Conservation (phyloP, 1,140 invertebrate genomes). For the Sycophila sp. region DNA sequence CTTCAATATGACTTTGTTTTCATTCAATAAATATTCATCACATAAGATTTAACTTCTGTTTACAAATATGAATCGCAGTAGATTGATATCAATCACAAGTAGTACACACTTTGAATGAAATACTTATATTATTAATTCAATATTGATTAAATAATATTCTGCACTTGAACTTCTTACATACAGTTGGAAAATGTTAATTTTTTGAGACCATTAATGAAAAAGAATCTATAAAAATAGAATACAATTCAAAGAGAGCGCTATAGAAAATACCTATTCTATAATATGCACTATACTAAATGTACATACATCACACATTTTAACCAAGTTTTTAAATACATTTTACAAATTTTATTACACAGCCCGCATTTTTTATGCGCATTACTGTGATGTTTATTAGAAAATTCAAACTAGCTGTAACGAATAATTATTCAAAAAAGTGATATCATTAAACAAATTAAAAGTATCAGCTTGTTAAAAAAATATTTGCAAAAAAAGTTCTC, state of each 20-base stretch:
- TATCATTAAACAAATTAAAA: constrained; percentile 5
- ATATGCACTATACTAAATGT: neutral
- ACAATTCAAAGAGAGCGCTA: constrained; percentile 32
- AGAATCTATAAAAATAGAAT: constrained; percentile 38
- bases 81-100: constrained; percentile 12
- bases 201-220: constrained; percentile 22
- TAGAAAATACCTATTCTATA: neutral
- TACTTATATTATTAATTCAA: too few relatives aligned
- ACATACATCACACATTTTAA: constrained; percentile 25
- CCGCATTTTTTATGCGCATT: neutral
- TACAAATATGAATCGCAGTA: neutral
- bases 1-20: constrained; percentile 25
- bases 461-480: constrained; percentile 16
- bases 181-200: neutral
- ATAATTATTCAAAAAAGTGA: constrained; percentile 11
- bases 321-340: constrained; percentile 17
- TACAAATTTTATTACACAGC: constrained; percentile 12
- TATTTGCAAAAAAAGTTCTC: constrained; percentile 3
- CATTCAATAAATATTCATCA: constrained; percentile 25
- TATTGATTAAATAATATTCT: constrained; percentile 12
- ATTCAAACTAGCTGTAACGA: constrained; percentile 13
- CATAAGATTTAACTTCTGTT: neutral
- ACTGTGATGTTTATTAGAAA: neutral
- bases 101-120: neutral
- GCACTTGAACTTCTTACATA: neutral